A percentile compares a stretch with the other conserved stretches of the same genome.
Conservation (phyloP, 2,888 invertebrate species). For the Diploptera punctata region DNA sequence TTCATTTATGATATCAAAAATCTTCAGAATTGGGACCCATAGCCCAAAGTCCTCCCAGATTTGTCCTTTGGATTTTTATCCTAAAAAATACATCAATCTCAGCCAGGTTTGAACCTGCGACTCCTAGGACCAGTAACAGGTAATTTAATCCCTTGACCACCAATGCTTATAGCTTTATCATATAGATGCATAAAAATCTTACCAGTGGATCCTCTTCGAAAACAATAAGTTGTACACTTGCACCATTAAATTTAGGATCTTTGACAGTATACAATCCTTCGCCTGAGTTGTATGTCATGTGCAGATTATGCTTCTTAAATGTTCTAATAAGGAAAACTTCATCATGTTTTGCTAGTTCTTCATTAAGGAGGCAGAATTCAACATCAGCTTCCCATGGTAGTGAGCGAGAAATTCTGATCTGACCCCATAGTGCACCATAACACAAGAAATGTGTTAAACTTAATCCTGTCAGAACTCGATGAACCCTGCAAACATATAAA, state of each 20-base stretch:
- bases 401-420: conserved; percentile 58
- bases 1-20: too few relatives aligned
- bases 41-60: too few relatives aligned
- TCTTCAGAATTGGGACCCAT: too few relatives aligned
- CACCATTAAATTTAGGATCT: conserved; percentile 47
- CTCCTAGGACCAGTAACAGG: too few relatives aligned
- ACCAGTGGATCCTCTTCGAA: conserved; percentile 60
- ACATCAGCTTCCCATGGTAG: conserved; percentile 62
- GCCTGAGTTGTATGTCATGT: conserved; percentile 57
- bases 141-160: too few relatives aligned
- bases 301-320: conserved; percentile 57
- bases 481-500: conserved; percentile 49
- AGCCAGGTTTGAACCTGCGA: too few relatives aligned
- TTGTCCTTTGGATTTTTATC: too few relatives aligned
- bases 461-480: conserved; percentile 55
- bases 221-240: conserved; percentile 57
- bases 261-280: conserved; percentile 59
- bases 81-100: too few relatives aligned
- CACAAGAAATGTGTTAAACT: conserved; percentile 62
- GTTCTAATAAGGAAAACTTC: conserved; percentile 58
- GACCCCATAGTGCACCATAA: conserved; percentile 64
- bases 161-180: neutral
- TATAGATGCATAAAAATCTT: too few relatives aligned
- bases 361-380: conserved; percentile 60
- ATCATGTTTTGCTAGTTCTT: conserved; percentile 55